phyloP scores from a whole-genome alignment of 2,888 invertebrate genomes.

The Chrysolina haemoptera region DNA sequence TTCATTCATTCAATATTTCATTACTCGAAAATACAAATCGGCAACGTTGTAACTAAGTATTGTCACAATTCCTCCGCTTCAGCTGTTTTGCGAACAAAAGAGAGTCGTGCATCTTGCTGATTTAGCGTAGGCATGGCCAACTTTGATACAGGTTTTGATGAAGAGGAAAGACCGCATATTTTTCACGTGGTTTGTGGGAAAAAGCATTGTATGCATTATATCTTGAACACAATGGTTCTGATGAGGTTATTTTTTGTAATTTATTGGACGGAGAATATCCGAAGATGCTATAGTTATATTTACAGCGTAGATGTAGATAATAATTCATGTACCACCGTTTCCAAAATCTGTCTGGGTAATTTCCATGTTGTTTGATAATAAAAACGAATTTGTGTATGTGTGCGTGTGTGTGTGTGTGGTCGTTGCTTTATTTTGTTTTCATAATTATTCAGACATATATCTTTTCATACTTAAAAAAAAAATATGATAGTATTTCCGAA shows the following conservation, averaged over 20 bases:
- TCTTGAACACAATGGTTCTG: slow-evolving; percentile 5
- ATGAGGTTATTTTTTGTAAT: slow-evolving; percentile 2
- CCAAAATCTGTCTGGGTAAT: background rate
- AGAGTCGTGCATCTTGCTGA: slow-evolving; percentile 32
- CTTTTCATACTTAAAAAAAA: too few relatives aligned
- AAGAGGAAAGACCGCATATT: slow-evolving; percentile 16
- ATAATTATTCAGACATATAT: too few relatives aligned
- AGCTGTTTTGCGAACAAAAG: slow-evolving; percentile 34
- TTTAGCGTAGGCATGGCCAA: slow-evolving; percentile 35
- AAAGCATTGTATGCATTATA: slow-evolving; percentile 7
- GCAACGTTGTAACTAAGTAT: slow-evolving; percentile 13
- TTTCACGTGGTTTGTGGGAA: slow-evolving; percentile 9
- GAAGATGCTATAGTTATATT: background rate
- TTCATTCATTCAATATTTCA: background rate
- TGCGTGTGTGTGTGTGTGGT: too few relatives aligned
- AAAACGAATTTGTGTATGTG: too few relatives aligned
- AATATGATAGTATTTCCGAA: too few relatives aligned
- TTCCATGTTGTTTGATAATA: too few relatives aligned
- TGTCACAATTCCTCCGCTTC: slow-evolving; percentile 19
- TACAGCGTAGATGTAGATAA: background rate
- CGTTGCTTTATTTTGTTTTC: too few relatives aligned
- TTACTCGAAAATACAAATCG: background rate
- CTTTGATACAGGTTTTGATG: slow-evolving; percentile 31
- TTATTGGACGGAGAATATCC: slow-evolving; percentile 2
- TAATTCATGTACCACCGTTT: background rate